phyloP scores from a whole-genome alignment of 2,113 vertebrate species.

The Promerops cafer region DNA sequence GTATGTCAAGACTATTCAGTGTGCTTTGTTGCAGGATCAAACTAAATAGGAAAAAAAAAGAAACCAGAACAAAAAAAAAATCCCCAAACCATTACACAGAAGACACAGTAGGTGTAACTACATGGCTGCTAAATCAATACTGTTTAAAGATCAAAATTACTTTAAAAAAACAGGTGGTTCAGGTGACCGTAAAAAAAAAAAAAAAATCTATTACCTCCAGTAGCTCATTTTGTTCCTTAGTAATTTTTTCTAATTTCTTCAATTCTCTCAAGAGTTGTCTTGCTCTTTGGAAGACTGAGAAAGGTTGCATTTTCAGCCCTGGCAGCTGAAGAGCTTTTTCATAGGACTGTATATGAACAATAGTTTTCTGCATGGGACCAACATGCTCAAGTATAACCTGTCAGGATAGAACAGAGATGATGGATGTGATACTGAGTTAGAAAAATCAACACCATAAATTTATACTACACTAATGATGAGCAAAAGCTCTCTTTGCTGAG shows the following conservation, averaged over 20 bases:
- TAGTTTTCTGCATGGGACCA: constrained; percentile 79
- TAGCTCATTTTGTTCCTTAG: constrained; percentile 72
- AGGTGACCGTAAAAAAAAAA: background rate
- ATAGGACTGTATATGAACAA: constrained; percentile 79
- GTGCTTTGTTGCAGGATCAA: background rate
- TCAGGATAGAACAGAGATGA: background rate
- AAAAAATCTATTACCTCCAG: constrained; percentile 75
- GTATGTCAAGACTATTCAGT: background rate
- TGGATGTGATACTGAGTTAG: background rate
- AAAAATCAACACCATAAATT: background rate
- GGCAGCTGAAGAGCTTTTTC: constrained; percentile 76
- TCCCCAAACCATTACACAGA: background rate
- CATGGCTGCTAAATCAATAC: background rate
- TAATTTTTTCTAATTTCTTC: constrained; percentile 81
- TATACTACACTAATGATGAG: background rate
- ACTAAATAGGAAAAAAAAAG: background rate
- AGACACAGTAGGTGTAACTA: background rate
- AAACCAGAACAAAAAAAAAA: background rate
- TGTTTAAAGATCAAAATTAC: background rate
- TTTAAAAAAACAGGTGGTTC: background rate
- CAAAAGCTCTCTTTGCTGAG: background rate
- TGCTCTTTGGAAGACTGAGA: constrained; percentile 79
- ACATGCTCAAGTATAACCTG: constrained; percentile 80
- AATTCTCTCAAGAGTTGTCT: constrained; percentile 75
- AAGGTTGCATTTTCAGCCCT: constrained; percentile 69